Evolutionary conservation across 2,113 vertebrate genomes (phyloP).

Genomic region (Arenaria interpres): DNA sequence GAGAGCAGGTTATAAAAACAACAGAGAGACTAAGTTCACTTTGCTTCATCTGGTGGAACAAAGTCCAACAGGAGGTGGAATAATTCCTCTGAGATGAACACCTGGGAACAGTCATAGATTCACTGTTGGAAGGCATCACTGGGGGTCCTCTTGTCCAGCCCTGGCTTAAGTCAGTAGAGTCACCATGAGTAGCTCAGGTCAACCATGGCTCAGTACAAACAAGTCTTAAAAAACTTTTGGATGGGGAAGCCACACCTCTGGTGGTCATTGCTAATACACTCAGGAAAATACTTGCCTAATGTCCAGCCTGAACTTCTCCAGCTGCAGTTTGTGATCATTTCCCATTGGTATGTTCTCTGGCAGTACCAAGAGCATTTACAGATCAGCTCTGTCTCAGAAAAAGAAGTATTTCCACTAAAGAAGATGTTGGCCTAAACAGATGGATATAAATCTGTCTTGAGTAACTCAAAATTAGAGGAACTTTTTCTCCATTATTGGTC

Average conservation of each 20-base stretch:
- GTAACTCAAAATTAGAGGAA: background rate
- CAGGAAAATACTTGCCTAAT: background rate
- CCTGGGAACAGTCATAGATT: background rate
- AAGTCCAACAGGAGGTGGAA: background rate
- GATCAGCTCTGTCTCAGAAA: background rate
- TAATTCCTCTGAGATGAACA: background rate
- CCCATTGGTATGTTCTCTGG: background rate
- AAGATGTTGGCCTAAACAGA: background rate
- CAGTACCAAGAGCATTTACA: background rate
- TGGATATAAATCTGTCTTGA: background rate
- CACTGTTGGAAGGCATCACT: background rate
- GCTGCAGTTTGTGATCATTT: background rate
- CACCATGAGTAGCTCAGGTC: background rate
- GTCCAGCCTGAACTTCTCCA: background rate
- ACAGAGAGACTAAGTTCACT: background rate
- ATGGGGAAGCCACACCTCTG: background rate
- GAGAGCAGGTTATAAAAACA: background rate
- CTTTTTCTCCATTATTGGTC: background rate
- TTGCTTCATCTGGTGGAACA: background rate
- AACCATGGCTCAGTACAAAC: background rate
- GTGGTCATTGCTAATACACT: background rate
- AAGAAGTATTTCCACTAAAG: background rate
- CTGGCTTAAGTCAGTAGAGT: background rate
- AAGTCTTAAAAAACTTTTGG: background rate
- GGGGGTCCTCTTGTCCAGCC: background rate